Percentiles rank a stretch among this genome's conserved stretches.
These are phyloP conservation scores for Spatulosminthurus flaviceps DNA, from an alignment of 2,888 invertebrate species.

Conservation along the genomic window DNA sequence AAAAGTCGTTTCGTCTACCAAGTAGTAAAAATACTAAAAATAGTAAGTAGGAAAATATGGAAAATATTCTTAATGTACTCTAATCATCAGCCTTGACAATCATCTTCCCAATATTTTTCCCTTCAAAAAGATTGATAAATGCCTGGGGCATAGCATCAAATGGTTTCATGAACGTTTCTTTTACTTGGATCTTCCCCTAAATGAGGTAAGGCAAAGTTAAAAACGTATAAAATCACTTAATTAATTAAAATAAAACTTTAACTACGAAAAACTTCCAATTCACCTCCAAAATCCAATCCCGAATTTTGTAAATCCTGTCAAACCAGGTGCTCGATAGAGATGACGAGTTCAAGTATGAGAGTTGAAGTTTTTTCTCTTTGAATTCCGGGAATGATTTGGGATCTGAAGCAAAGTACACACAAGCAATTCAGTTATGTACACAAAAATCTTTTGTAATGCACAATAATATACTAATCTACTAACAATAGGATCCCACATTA, in stretches of 20 bases:
- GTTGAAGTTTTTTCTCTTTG: neutral
- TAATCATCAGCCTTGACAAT: conserved; percentile 74
- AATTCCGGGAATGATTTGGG: neutral
- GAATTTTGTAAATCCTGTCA: conserved; percentile 71
- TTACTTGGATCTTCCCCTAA: conserved; percentile 75
- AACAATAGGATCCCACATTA: no score
- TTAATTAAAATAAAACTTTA: neutral
- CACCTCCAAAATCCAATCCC: conserved; percentile 60
- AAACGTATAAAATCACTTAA: neutral
- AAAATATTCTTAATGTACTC: no score
- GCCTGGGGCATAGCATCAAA: conserved; percentile 80
- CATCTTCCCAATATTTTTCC: conserved; percentile 78
- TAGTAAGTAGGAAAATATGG: no score
- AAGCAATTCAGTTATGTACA: no score
- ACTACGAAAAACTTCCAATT: neutral
- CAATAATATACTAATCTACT: no score
- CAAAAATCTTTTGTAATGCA: no score
- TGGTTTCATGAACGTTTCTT: conserved; percentile 76
- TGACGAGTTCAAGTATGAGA: neutral
- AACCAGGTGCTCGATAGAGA: conserved; percentile 68
- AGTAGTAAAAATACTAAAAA: no score
- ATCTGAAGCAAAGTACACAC: neutral
- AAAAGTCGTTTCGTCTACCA: no score
- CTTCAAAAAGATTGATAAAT: conserved; percentile 73
- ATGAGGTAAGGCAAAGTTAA: neutral